These are phyloP conservation scores for Ephydatia muelleri DNA, from an alignment of 37 sponge, comb jelly and placozoan genomes.

Conservation along the genomic window DNA sequence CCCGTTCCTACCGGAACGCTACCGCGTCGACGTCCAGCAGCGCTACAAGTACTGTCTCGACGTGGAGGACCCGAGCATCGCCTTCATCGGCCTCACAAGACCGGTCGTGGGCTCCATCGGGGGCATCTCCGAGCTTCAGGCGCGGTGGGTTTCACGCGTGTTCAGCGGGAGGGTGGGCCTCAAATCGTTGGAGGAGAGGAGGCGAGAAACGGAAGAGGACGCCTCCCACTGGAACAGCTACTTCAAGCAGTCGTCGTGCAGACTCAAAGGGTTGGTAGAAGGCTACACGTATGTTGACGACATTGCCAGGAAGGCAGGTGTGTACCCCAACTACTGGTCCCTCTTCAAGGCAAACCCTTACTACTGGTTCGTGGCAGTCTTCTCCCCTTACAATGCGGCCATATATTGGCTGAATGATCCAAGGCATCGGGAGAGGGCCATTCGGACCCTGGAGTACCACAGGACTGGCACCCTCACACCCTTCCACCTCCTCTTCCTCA, in stretches of 20 bases:
- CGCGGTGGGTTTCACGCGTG: conserved; percentile 83
- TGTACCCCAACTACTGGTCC: conserved; percentile 77
- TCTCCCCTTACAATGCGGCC: conserved; percentile 78
- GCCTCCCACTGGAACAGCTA: conserved; percentile 48
- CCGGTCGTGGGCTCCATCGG: conserved; percentile 85
- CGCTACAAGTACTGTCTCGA: conserved; percentile 86
- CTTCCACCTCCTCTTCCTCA: conserved; percentile 63
- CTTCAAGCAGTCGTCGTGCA: conserved; percentile 54
- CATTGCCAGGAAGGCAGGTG: conserved; percentile 69
- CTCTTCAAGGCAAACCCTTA: conserved; percentile 66
- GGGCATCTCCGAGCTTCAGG: conserved; percentile 81
- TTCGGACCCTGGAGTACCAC: conserved; percentile 67
- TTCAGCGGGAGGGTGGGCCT: conserved; percentile 54
- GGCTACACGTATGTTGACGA: conserved; percentile 79
- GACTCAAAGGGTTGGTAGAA: conserved; percentile 71
- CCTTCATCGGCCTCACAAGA: conserved; percentile 81
- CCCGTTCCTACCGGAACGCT: conserved; percentile 67
- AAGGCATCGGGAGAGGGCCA: conserved; percentile 26
- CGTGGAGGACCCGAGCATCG: conserved; percentile 75
- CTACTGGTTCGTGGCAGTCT: conserved; percentile 64
- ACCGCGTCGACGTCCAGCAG: conserved; percentile 46
- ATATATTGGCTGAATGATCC: conserved; percentile 77
- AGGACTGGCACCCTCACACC: conserved; percentile 51
- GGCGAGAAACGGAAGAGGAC: conserved; percentile 40
- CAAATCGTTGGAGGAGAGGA: conserved; percentile 44